phyloP scores from a whole-genome alignment of 2,888 invertebrate genomes.

The Caenorhabditis sp. region DNA sequence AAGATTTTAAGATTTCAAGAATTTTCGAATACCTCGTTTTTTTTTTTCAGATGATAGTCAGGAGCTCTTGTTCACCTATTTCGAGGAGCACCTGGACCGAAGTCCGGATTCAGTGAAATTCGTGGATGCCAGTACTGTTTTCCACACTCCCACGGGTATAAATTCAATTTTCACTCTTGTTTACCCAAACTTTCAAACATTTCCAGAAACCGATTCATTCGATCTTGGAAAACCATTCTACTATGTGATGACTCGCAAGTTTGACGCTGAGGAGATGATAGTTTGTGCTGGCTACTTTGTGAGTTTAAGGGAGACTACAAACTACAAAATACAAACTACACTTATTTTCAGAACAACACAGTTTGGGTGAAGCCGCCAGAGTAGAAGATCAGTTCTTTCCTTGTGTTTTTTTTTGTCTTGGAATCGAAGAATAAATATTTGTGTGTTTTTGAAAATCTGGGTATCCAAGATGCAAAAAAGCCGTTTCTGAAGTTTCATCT shows the following conservation, averaged over 20 bases:
- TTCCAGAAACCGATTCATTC: neutral
- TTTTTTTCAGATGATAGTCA: too few species aligned
- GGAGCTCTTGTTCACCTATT: constrained; percentile 23
- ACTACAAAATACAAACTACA: neutral
- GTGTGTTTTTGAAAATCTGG: too few species aligned
- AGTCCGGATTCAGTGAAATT: neutral
- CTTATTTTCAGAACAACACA: constrained; percentile 29
- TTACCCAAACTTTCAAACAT: neutral
- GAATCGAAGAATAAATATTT: too few species aligned
- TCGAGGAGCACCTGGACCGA: constrained; percentile 37
- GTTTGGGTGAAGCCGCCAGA: constrained; percentile 11
- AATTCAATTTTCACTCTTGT: neutral
- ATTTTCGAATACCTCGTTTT: too few species aligned
- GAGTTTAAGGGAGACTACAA: neutral
- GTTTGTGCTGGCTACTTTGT: constrained; percentile 46
- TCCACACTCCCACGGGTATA: neutral
- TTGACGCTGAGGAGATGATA: neutral
- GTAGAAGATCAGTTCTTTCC: too few species aligned
- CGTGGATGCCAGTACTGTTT: neutral
- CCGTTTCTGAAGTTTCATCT: too few species aligned
- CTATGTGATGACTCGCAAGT: constrained; percentile 27
- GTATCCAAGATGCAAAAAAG: too few species aligned
- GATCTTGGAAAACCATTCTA: constrained; percentile 22
- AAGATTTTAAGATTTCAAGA: too few species aligned
- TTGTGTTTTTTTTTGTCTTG: too few species aligned